These are phyloP conservation scores for Melanostigma gelatinosum DNA, from an alignment of 2,113 vertebrate genomes.

Conservation along the genomic window DNA sequence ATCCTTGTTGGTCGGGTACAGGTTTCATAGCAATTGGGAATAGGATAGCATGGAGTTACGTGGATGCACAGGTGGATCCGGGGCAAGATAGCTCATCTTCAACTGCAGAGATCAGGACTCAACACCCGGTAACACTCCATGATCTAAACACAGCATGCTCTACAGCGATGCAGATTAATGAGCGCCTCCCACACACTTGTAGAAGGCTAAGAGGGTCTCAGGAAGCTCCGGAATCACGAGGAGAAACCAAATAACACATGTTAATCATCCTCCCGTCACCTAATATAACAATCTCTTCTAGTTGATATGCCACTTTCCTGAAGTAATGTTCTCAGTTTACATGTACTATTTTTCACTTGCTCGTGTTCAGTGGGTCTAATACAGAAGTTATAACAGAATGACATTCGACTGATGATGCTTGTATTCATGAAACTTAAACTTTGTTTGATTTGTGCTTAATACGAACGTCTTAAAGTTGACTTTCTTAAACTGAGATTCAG, in stretches of 20 bases:
- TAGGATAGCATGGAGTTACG: not conserved
- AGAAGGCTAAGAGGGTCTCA: not conserved
- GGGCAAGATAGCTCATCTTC: not conserved
- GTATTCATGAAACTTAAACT: not conserved
- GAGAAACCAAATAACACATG: not conserved
- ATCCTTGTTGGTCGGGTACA: not conserved
- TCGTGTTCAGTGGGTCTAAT: not conserved
- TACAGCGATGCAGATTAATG: slow-evolving; percentile 2
- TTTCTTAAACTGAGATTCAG: not conserved
- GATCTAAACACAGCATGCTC: not conserved
- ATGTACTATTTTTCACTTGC: not conserved
- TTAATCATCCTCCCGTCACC: not conserved
- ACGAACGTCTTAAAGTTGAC: not conserved
- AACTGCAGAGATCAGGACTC: not conserved
- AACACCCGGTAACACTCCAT: not conserved
- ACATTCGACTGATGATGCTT: not conserved
- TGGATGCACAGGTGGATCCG: not conserved
- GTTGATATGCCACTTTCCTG: not conserved
- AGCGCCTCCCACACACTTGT: not conserved
- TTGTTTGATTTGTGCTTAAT: not conserved
- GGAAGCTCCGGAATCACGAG: not conserved
- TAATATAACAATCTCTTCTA: not conserved
- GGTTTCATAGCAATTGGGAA: slow-evolving; percentile 2
- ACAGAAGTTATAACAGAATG: no score
- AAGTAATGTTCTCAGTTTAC: not conserved